phyloP scores from a whole-genome alignment of 2,888 invertebrate species.

The Agrenia bidenticulata region DNA sequence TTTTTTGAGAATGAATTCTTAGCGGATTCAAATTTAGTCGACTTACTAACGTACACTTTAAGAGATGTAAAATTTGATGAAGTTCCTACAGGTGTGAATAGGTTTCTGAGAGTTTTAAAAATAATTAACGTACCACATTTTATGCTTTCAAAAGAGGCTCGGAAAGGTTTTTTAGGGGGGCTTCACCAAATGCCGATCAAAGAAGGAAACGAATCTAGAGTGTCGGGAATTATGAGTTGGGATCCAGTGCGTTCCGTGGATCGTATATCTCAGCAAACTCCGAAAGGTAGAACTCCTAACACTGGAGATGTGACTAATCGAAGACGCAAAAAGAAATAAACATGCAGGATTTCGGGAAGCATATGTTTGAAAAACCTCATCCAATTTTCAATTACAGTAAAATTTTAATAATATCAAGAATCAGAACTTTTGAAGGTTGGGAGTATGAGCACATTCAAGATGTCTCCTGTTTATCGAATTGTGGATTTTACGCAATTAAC shows the following conservation, averaged over 20 bases:
- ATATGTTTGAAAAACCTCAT: background rate
- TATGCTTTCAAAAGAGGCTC: background rate
- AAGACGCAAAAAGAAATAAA: background rate
- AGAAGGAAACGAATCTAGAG: background rate
- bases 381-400: background rate
- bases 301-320: background rate
- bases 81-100: slow-evolving; percentile 26
- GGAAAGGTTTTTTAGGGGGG: background rate
- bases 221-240: background rate
- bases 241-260: background rate
- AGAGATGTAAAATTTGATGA: slow-evolving; percentile 5
- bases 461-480: slow-evolving; percentile 11
- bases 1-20: slow-evolving; percentile 20
- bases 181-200: background rate
- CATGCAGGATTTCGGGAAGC: background rate
- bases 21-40: background rate
- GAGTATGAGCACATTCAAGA: background rate
- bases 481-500: slow-evolving; percentile 31
- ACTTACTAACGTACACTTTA: background rate
- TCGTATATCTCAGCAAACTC: background rate
- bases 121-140: slow-evolving; percentile 24
- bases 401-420: background rate
- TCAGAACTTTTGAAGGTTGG: slow-evolving; percentile 1
- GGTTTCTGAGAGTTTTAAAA: slow-evolving; percentile 28
- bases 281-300: background rate